Evolutionary conservation across 2,797 vertebrate species (phyloP).

Genomic region (Hydrocynus forskahlii): DNA sequence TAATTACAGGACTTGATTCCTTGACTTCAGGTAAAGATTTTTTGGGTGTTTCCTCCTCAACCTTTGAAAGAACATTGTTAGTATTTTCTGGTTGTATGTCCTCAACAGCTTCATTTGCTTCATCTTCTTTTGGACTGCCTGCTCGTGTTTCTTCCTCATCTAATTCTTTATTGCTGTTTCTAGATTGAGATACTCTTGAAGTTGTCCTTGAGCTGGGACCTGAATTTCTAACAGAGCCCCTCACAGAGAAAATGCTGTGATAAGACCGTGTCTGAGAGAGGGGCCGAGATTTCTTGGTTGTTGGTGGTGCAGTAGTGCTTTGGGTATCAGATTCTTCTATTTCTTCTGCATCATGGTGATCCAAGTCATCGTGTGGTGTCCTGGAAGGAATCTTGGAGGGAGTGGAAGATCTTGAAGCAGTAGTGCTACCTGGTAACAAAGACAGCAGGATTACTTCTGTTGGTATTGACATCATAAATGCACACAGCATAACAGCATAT

Average conservation of each 20-base stretch:
- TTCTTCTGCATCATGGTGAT: conserved; percentile 69
- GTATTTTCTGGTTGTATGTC: conserved; percentile 66
- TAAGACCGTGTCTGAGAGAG: conserved; percentile 78
- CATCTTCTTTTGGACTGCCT: conserved; percentile 63
- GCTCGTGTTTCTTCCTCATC: conserved; percentile 53
- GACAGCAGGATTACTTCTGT: neutral
- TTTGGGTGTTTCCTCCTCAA: conserved; percentile 32
- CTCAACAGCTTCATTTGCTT: conserved; percentile 57
- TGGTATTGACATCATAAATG: neutral
- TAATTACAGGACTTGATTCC: conserved; percentile 42
- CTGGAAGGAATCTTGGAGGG: conserved; percentile 63
- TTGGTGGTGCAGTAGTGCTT: conserved; percentile 54
- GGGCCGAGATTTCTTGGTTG: conserved; percentile 69
- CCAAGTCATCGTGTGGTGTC: conserved; percentile 65
- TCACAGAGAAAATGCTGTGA: conserved; percentile 79
- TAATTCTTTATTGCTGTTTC: conserved; percentile 61
- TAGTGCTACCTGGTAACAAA: conserved; percentile 74
- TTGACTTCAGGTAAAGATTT: conserved; percentile 3
- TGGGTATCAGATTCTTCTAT: conserved; percentile 63
- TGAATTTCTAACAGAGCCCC: conserved; percentile 71
- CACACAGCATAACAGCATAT: neutral
- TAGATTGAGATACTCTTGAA: conserved; percentile 58
- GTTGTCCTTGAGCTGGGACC: conserved; percentile 55
- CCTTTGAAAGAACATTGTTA: conserved; percentile 61
- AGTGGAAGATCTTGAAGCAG: conserved; percentile 65